Base-by-base conservation (phyloP, 2,888 invertebrate genomes). In the Laothoe populi region DNA sequence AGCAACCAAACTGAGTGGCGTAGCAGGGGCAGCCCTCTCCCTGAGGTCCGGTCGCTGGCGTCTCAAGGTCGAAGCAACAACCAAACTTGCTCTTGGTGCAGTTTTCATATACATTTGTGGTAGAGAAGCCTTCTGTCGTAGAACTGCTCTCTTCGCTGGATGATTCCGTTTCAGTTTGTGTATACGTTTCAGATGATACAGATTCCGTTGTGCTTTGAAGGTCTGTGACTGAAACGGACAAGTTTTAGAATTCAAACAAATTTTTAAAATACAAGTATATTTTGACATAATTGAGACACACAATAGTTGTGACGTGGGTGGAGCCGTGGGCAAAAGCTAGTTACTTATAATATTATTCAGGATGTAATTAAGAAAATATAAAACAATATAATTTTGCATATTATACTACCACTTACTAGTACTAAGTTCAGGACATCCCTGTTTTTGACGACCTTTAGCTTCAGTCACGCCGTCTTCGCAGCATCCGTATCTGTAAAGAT, bases 1-100 rank as follows among this genome's bases (percentile, higher is more conserved):
- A 97, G 82, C 97, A 97, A 61, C 96, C 96, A 74, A 93, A 95
- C 73, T 94, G 92, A 40, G 94, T 94, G 60, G 88, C 83, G 7
- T 91, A 90, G 71, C 96, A 95, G 8, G 94, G 93, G 66, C 95
- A 96, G 38, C 96, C 96, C 65, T 94, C 93, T 63, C 94, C 94
- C 68, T 95, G 91, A 1, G 94, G 94, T 8, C 96, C 96, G 48
- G 89, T 83, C 2, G 96, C 95, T 48, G 84, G 77, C 0, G 94
- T 95, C 35, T 88, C 87, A 16, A 94, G 94, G 83, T 97, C 96
- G 7, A 94, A 94, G 77, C 97, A 97, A 76, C 98, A 98, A 13
- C 98, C 98, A 72, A 94, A 95, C 57, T 94, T 84, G 0, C 94
- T 88, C 46, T 81, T 85, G 0, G 81, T 82, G 70, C 96, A 95